Evolutionary conservation across 2,888 invertebrate species (phyloP), one percentile per base, ranked within the genome.

Genomic region (Drosophila mercatorum): DNA sequence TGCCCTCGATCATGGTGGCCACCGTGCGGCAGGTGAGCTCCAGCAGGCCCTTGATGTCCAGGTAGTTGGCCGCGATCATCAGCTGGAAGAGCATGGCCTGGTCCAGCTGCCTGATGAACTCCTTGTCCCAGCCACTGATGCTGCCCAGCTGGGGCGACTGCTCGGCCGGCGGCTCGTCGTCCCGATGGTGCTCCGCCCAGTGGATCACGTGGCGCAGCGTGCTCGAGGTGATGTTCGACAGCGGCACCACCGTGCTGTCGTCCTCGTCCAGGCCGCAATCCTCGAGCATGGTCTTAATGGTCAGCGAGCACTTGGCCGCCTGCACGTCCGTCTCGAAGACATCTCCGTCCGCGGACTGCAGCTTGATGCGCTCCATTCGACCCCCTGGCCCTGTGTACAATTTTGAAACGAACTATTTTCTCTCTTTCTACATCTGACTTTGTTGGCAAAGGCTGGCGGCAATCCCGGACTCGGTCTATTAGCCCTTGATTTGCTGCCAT

Each of bases 1-100:
- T 86, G 46, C 81, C 83, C 44, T 76, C 78, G 17, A 86, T 86
- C 86, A 83, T 86, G 6, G 72, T 68, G 38, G 86, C 83, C 17
- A 86, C 83, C 0, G 83, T 81, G 69, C 78, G 80, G 67, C 83
- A 83, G 38, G 86, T 86, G 7, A 86, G 60, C 44, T 86, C 86
- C 8, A 86, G 44, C 26, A 83, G 53, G 2, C 83, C 83, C 59
- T 81, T 83, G 8, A 83, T 83, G 26, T 83, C 83, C 69, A 83
- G 47, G 53, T 86, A 83, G 56, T 86, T 83, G 55, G 83, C 83
- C 1, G 83, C 83, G 71, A 83, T 31, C 8, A 83, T 86, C 7
- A 83, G 43, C 46, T 83, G 78, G 2, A 86, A 86, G 7, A 86
- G 69, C 22, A 76, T 78, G 7, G 78, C 66, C 59, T 83, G 83